These are phyloP conservation scores for Amphipyra tragopoginis DNA, from an alignment of 2,888 invertebrate genomes.

Conservation along the genomic window DNA sequence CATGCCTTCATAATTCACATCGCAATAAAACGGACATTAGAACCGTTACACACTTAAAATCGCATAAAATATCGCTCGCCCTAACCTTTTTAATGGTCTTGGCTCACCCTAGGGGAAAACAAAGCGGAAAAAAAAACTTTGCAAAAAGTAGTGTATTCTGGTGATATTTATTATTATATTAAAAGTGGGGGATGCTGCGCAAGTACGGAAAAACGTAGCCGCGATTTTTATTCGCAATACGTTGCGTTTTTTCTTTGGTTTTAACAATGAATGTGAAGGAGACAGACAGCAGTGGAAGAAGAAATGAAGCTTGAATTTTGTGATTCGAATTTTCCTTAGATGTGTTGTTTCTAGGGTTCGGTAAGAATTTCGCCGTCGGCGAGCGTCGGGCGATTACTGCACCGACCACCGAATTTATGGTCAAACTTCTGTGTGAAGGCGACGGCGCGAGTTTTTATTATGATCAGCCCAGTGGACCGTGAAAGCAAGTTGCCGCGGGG, in stretches of 20 bases:
- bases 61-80: constrained; percentile 87
- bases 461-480: constrained; percentile 90
- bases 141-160: constrained; percentile 83
- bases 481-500: constrained; percentile 89
- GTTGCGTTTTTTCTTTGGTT: constrained; percentile 29
- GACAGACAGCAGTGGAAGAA: constrained; percentile 27
- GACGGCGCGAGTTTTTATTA: constrained; percentile 90
- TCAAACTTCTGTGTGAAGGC: constrained; percentile 88
- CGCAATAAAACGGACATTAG: constrained; percentile 83
- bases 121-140: constrained; percentile 81
- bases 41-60: constrained; percentile 87
- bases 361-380: constrained; percentile 80
- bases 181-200: constrained; percentile 74
- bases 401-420: constrained; percentile 89
- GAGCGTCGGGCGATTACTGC: constrained; percentile 79
- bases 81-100: constrained; percentile 87
- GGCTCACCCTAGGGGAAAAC: constrained; percentile 83
- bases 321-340: constrained; percentile 13
- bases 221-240: constrained; percentile 20
- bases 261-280: neutral
- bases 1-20: constrained; percentile 73
- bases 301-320: constrained; percentile 34
- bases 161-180: constrained; percentile 89
- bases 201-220: constrained; percentile 34
- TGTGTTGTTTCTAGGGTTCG: constrained; percentile 69